A percentile compares a stretch with the other conserved stretches of the same genome.
These are phyloP conservation scores for Gobio occitaniae DNA, from an alignment of 2,797 vertebrate species.

Conservation along the genomic window DNA sequence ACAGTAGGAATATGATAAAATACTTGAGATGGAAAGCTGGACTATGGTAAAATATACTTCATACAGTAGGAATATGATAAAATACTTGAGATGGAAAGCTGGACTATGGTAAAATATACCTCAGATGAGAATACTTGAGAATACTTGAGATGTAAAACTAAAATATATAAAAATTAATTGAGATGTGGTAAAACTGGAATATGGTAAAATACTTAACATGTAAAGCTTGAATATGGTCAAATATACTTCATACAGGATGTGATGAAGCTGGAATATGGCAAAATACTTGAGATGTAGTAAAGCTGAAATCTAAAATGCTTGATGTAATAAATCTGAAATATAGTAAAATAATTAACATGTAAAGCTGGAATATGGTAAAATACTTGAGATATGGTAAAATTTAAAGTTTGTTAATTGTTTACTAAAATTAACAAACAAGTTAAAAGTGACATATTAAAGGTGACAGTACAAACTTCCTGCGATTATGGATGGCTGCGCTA, in stretches of 20 bases:
- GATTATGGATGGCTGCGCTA: too few relatives aligned
- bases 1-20: not conserved
- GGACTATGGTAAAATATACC: not conserved
- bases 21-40: not conserved
- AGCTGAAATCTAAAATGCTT: not conserved
- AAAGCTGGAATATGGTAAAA: not conserved
- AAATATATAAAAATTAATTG: not conserved
- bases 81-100: not conserved
- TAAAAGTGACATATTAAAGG: too few relatives aligned
- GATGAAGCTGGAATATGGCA: not conserved
- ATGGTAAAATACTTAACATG: not conserved
- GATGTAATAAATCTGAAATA: too few relatives aligned
- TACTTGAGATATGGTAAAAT: not conserved
- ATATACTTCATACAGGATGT: not conserved
- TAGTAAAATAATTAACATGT: not conserved
- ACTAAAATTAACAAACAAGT: too few relatives aligned
- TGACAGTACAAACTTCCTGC: too few relatives aligned
- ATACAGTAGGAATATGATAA: not conserved
- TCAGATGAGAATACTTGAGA: too few relatives aligned
- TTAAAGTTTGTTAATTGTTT: too few relatives aligned
- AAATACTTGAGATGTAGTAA: not conserved
- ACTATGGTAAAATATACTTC: too few relatives aligned
- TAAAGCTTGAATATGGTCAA: not conserved
- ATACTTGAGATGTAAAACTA: not conserved
- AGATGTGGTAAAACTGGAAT: not conserved